Base-by-base conservation (phyloP, 2,888 invertebrate genomes). In the Lobophora halterata region DNA sequence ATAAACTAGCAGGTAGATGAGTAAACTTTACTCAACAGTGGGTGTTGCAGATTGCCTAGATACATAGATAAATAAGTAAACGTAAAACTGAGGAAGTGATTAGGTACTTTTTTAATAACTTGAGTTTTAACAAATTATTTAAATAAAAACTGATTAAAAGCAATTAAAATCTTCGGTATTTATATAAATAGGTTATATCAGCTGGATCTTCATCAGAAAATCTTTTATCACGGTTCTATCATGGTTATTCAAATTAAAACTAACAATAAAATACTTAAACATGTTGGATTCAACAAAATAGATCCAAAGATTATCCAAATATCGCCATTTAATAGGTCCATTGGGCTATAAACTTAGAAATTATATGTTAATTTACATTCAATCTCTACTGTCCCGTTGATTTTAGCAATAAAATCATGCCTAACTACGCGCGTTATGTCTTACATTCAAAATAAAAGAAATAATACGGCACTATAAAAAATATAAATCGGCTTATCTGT, bases 401-500 rank as follows among this genome's bases (percentile, higher is more conserved):
- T 71, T 71, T 71, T 69, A 55, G 66, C 70, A 66, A 69, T 72
- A 71, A 73, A 75, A 58, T 58, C 56, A 67, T 63, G 65, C 65
- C 70, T 65, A 61, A 65, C 54, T 61, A 65, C 61, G 63, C 61
- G 63, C 55, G 59, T 67, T 65, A 71, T 70, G 64, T 70, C 70
- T 73, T 70, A 68, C 64, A 71, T 61, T 72, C 65, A 66, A 69
- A 74, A 77, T 74, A 73, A 78, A 79, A 71, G 75, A 67, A 69
- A 70, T 74, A 79, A 80, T 74, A 71, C 69, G 63, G 60, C 63
- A 72, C 66, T 77, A 76, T 79, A 83, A 85, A 86, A 83, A 83
- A 77, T 71, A 78, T 74, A 77, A 87, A 86, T 83, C 86, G 81
- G 85, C 85, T 87, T 86, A 86, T 85, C 86, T 83, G 61, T 83